Conservation (phyloP, 2,888 invertebrate genomes). For the Brachynemurus nebulosus region DNA sequence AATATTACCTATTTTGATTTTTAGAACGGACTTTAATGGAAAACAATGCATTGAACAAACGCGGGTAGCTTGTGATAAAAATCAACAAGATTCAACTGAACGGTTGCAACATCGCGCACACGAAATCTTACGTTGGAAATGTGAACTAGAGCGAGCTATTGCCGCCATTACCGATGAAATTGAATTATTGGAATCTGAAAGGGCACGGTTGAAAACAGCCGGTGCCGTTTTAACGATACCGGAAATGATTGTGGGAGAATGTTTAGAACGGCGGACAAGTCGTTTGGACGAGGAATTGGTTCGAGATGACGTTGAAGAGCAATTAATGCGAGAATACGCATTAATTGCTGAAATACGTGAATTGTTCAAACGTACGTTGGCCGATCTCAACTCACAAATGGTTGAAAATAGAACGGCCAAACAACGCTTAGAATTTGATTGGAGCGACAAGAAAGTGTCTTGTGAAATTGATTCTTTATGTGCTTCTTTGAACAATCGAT, state of each 20-base stretch:
- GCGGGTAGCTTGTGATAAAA: constrained; percentile 49
- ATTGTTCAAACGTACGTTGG: constrained; percentile 43
- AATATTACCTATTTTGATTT: constrained; percentile 1
- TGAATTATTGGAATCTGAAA: constrained; percentile 48
- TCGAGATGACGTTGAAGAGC: constrained; percentile 61
- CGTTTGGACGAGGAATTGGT: constrained; percentile 60
- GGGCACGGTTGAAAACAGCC: constrained; percentile 52
- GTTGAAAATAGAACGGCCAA: constrained; percentile 66
- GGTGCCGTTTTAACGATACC: constrained; percentile 51
- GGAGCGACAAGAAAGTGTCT: constrained; percentile 79
- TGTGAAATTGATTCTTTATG: constrained; percentile 61
- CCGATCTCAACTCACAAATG: constrained; percentile 55
- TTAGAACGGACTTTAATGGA: constrained; percentile 42
- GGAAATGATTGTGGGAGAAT: constrained; percentile 62
- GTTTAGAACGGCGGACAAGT: constrained; percentile 53
- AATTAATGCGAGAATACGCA: constrained; percentile 59
- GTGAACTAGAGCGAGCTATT: constrained; percentile 55
- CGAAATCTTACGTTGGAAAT: constrained; percentile 61
- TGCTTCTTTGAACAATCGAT: constrained; percentile 52
- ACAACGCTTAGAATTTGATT: constrained; percentile 72
- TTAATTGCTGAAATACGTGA: constrained; percentile 54
- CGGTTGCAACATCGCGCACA: constrained; percentile 48
- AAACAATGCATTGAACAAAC: constrained; percentile 49
- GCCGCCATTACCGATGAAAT: constrained; percentile 57
- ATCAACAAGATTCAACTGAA: constrained; percentile 52